Evolutionary conservation across 2,797 vertebrate genomes (phyloP).

Genomic region (Falco berigora): DNA sequence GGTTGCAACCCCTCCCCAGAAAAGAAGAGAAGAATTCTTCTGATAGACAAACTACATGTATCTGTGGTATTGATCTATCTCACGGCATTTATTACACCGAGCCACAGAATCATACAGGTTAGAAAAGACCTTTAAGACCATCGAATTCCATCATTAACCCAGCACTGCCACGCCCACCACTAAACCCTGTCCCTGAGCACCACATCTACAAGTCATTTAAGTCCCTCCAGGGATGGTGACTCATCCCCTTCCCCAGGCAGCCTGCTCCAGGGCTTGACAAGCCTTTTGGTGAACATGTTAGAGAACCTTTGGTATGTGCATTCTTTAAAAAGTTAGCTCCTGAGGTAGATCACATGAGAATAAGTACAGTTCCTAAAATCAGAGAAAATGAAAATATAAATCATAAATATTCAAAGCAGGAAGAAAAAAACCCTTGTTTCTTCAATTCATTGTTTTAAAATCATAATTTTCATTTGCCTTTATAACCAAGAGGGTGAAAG

Average conservation of each 20-base stretch:
- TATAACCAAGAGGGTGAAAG: background rate
- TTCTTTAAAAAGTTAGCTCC: background rate
- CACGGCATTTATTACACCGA: background rate
- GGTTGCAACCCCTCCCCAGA: background rate
- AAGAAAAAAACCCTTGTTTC: background rate
- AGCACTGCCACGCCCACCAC: background rate
- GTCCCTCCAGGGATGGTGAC: background rate
- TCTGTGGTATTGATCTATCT: background rate
- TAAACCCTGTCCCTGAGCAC: background rate
- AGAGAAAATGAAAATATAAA: background rate
- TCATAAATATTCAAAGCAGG: background rate
- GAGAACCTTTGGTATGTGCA: background rate
- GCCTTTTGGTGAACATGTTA: background rate
- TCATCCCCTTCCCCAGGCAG: background rate
- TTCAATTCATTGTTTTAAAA: background rate
- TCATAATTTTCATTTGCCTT: background rate
- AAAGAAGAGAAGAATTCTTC: background rate
- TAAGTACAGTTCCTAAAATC: background rate
- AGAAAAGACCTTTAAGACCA: background rate
- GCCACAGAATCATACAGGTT: background rate
- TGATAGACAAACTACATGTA: background rate
- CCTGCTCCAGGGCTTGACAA: background rate
- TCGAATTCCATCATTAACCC: background rate
- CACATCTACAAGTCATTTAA: background rate
- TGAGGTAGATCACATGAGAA: background rate